Conservation (phyloP, 2,113 vertebrate genomes). For the Natator depressus region DNA sequence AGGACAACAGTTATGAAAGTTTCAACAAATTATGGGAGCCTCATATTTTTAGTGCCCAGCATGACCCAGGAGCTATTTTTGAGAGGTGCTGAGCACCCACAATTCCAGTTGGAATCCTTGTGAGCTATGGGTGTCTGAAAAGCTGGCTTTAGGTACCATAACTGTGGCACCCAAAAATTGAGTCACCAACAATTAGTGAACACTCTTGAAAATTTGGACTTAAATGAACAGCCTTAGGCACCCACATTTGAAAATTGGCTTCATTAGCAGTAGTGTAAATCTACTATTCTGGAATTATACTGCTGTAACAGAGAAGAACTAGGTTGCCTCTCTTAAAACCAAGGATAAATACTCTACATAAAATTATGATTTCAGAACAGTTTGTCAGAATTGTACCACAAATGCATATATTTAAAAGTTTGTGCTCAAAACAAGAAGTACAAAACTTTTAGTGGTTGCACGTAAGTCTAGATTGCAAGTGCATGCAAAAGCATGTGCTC, state of each 20-base stretch:
- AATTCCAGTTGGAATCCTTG: neutral
- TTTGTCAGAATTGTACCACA: neutral
- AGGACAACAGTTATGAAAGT: neutral
- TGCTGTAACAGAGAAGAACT: neutral
- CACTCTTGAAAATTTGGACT: neutral
- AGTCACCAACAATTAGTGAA: neutral
- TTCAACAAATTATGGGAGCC: neutral
- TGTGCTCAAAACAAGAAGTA: neutral
- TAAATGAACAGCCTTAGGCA: neutral
- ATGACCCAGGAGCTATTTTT: neutral
- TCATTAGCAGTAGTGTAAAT: neutral
- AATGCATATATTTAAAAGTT: conserved; percentile 6
- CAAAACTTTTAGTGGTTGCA: neutral
- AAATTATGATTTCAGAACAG: neutral
- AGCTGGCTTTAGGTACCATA: neutral
- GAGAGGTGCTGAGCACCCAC: neutral
- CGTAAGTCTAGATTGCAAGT: neutral
- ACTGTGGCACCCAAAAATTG: neutral
- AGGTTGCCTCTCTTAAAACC: neutral
- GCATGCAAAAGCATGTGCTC: neutral
- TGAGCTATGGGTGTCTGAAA: neutral
- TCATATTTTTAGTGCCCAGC: neutral
- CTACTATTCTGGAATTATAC: conserved; percentile 2
- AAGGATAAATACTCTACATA: neutral
- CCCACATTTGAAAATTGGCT: rapidly evolving